Evolutionary conservation across 2,113 vertebrate species (phyloP), one percentile per base, ranked within the genome.

Genomic region (Phrynosoma platyrhinos): DNA sequence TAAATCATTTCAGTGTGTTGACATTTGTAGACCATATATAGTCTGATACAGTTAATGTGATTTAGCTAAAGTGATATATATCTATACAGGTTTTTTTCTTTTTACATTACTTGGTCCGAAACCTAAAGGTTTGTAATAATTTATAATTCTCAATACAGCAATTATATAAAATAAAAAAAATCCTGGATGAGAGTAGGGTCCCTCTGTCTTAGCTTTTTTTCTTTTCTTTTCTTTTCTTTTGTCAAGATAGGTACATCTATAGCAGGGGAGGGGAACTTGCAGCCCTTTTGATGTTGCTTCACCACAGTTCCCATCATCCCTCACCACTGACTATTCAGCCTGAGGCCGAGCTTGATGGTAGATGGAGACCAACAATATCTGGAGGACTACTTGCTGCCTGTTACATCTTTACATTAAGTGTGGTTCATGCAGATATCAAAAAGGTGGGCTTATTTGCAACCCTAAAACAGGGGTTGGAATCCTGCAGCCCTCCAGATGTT

Each of bases 1-100:
- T 94, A 55, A 90, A 89, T 83, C n/a, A 87, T 92, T 42, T n/a
- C 77, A 9, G 83, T 42, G 0, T 30, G 89, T 55, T 85, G 69
- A 42, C 72, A 40, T 85, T 52, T 64, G 84, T 64, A 86, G 88
- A 79, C 53, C 79, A 79, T 9, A 89, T 85, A 91, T 66, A 75
- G 3, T 58, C 0, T 30, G 21, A 7, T 52, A 2, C 68, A 6
- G 79, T 77, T 88, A 71, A 58, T 82, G 72, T 84, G 68, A 90
- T 40, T 47, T 69, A 81, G 76, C 87, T 53, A 69, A 58, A 3
- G 62, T 72, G 68, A 71, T 69, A 71, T 79, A 79, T 53, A 79
- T 53, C 47, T 3, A 0, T 0, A 23, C 36, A 10, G 30, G 36
- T 1, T 27, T 88, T 62, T 93, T 92, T 76, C 47, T 75, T 78